phyloP scores from a whole-genome alignment of 2,888 invertebrate genomes.

The Conomelus anceps region DNA sequence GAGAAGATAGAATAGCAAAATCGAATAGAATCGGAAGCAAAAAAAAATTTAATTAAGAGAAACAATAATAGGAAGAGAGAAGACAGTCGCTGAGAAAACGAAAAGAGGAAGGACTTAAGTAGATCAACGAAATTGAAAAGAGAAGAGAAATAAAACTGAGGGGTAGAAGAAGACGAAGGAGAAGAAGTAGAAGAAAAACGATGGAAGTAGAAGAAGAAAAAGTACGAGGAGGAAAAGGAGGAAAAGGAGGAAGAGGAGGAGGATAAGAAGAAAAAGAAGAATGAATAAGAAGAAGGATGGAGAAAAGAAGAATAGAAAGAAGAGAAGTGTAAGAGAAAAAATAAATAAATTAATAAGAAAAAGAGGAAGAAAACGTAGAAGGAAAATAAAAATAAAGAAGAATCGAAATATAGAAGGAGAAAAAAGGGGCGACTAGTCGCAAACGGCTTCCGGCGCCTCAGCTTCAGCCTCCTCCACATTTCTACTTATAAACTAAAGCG shows the following conservation, averaged over 20 bases:
- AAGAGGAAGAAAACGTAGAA: background rate
- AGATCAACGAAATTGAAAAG: too few relatives aligned
- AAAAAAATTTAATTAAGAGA: too few relatives aligned
- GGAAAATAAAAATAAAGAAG: background rate
- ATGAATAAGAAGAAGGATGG: background rate
- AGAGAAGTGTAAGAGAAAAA: background rate
- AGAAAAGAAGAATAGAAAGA: background rate
- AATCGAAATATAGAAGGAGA: background rate
- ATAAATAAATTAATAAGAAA: background rate
- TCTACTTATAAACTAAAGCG: too few relatives aligned
- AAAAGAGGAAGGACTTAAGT: too few relatives aligned
- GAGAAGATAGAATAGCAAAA: background rate
- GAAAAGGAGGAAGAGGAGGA: background rate
- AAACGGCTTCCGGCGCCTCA: background rate
- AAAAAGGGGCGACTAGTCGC: background rate
- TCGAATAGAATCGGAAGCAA: too few relatives aligned
- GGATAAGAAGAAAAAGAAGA: background rate
- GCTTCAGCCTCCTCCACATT: too few relatives aligned
- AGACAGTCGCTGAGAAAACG: too few relatives aligned
- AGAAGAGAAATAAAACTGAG: too few relatives aligned
- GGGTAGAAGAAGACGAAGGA: too few relatives aligned
- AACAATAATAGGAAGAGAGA: too few relatives aligned
- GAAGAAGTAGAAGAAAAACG: too few relatives aligned
- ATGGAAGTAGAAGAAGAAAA: background rate
- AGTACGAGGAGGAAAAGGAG: background rate